These are phyloP conservation scores for Zaprionus vittiger DNA, from an alignment of 1,140 invertebrate species.

Conservation along the genomic window DNA sequence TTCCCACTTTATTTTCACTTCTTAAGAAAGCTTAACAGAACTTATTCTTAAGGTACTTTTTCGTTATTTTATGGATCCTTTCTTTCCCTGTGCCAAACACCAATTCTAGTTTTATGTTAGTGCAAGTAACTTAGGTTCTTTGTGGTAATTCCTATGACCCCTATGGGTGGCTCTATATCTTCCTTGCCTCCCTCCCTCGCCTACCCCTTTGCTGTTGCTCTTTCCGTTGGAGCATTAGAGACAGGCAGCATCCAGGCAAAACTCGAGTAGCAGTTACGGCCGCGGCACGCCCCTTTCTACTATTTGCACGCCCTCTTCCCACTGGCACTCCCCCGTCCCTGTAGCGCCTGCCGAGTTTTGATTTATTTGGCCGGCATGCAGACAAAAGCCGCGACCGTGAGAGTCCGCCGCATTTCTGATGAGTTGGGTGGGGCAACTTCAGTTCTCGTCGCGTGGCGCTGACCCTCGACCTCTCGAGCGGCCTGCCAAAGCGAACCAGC, in stretches of 20 bases:
- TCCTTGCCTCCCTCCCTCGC: neutral
- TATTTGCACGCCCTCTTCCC: constrained; percentile 11
- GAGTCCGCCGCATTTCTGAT: constrained; percentile 53
- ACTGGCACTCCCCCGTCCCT: too few relatives aligned
- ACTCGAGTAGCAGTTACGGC: constrained; percentile 37
- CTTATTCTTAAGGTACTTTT: too few relatives aligned
- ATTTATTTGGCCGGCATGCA: constrained; percentile 69
- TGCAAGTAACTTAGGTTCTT: neutral
- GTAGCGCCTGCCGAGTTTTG: constrained; percentile 56
- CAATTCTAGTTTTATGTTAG: constrained; percentile 5
- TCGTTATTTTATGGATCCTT: too few relatives aligned
- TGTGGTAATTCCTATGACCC: neutral
- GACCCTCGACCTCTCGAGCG: neutral
- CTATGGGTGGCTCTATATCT: neutral
- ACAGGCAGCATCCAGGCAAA: constrained; percentile 27
- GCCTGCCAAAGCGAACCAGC: constrained; percentile 9
- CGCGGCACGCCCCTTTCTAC: constrained; percentile 33
- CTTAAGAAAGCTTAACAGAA: too few relatives aligned
- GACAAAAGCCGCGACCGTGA: constrained; percentile 63
- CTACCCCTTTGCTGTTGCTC: neutral
- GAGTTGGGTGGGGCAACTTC: constrained; percentile 62
- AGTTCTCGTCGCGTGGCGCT: neutral
- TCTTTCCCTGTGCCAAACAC: too few relatives aligned
- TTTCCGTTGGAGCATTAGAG: constrained; percentile 10
- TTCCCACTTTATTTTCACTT: too few relatives aligned